Base-by-base conservation (phyloP, 2,888 invertebrate genomes). In the Rhagonycha fulva region DNA sequence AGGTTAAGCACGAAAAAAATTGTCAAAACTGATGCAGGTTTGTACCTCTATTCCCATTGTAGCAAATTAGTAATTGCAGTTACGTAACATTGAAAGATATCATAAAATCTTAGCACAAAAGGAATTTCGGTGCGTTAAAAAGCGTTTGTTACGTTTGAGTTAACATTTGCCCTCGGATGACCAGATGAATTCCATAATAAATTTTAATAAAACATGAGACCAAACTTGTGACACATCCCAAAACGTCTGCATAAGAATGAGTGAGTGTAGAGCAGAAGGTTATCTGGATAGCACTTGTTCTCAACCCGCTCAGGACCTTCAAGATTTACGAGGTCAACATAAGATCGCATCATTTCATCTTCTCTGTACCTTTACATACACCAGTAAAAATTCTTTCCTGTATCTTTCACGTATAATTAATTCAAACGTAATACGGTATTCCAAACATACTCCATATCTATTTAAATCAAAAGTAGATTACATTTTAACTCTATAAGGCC, bases 201-300 rank as follows among this genome's bases (percentile, higher is more conserved):
- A 75, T 78, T 76, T 74, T 70, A 74, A 78, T 78, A 78, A 78
- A 76, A 74, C 75, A 79, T 80, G 80, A 79, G 80, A 73, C 73
- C 75, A 77, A 80, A 79, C 78, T 79, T 81, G 79, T 83, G 84
- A 85, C 85, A 84, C 84, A 85, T 85, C 83, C 85, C 80, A 82
- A 82, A 81, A 83, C 83, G 84, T 85, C 85, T 83, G 82, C 82
- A 83, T 82, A 85, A 85, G 86, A 86, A 85, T 85, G 84, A 85
- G 84, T 83, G 83, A 84, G 83, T 84, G 82, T 82, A 82, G 84
- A 82, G 84, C 84, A 83, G 83, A 81, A 83, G 87, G 87, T 87
- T 87, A 87, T 87, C 86, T 85, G 84, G 83, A 83, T 83, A 83
- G 84, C 86, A 86, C 86, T 86, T 86, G 86, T 85, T 86, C 84